Base-by-base conservation (phyloP, 2,797 vertebrate genomes). In the Rallus crepitans region DNA sequence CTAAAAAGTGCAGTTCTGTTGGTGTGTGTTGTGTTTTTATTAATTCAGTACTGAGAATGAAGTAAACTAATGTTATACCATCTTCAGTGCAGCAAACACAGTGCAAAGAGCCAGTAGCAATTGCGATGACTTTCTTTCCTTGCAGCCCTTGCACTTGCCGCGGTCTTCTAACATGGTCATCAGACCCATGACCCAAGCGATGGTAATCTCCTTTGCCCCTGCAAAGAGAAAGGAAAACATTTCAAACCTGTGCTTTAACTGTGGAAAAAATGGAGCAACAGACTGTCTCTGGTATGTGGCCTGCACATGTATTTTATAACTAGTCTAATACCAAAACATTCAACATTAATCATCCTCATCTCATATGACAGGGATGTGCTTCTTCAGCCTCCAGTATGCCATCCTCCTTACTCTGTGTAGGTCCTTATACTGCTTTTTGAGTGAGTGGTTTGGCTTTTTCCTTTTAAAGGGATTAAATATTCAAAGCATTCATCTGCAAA, bases 191-290 rank as follows among this genome's bases (percentile, higher is more conserved):
- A 78, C 99, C 99, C 64, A 99, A 97, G 2, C 99, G 98, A 94
- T 99, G 99, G 89, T 99, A 99, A 96, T 99, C 99, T 7, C 99
- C 99, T 98, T 99, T 99, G 48, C 99, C 99, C 99, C 99, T 99
- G 94, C 50, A 96, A 14, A 91, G 23, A 95, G 52, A 89, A 82
- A 13, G 27, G 19, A 86, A 56, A 72, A 78, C n/a, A 77, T 24
- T 80, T 85, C 12, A 90, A 71, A 93, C 39, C 12, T 33, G 27
- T 19, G 16, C 31, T 63, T 80, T 40, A 55, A 30, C 18, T 19
- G 40, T 45, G 48, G 20, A 35, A 81, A 70, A 79, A 48, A 3
- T 1, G 5, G 4, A 69, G 45, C 0, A 1, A 55, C 8, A 75
- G 27, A 30, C 16, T 14, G 3, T 9, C 2, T 18, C 33, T 71